A percentile compares a stretch with the other conserved stretches of the same genome.
Evolutionary conservation across 1,140 invertebrate species (phyloP).

Genomic region (Macrocentrus cingulum): DNA sequence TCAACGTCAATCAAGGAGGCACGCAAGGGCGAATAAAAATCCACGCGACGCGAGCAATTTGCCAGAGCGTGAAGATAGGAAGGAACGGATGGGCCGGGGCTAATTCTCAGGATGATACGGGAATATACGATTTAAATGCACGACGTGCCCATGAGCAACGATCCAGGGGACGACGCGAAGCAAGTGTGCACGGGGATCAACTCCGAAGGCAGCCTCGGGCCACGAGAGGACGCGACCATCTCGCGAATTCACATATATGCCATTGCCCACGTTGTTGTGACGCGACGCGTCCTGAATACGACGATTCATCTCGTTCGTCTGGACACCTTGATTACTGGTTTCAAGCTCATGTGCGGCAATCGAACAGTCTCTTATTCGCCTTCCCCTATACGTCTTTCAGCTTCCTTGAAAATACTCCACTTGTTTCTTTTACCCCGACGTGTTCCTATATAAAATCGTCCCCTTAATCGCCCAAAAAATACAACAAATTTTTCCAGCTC

Average conservation of each 20-base stretch:
- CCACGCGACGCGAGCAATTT: slow-evolving; percentile 28
- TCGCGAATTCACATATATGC: slow-evolving; percentile 22
- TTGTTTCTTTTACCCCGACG: not conserved
- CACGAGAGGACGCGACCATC: slow-evolving; percentile 29
- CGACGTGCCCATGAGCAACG: slow-evolving; percentile 27
- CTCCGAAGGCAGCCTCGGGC: slow-evolving; percentile 18
- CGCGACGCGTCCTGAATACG: slow-evolving; percentile 42
- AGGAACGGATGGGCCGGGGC: slow-evolving; percentile 19
- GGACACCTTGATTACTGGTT: slow-evolving; percentile 57
- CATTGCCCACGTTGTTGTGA: slow-evolving; percentile 37
- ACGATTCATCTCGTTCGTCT: slow-evolving; percentile 54
- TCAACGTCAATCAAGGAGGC: slow-evolving; percentile 32
- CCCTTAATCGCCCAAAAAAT: not conserved
- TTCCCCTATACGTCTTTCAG: not conserved
- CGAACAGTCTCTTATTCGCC: slow-evolving; percentile 24
- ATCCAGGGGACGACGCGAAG: not conserved
- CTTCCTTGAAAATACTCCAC: not conserved
- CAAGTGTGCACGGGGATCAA: not conserved
- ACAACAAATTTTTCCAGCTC: not conserved
- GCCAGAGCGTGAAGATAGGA: slow-evolving; percentile 5
- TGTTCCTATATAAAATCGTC: not conserved
- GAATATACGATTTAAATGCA: slow-evolving; percentile 25
- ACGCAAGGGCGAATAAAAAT: slow-evolving; percentile 26
- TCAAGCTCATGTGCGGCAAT: slow-evolving; percentile 47
- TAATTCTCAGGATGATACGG: slow-evolving; percentile 26